Evolutionary conservation across 2,113 vertebrate genomes (phyloP).

Genomic region (Athene noctua): DNA sequence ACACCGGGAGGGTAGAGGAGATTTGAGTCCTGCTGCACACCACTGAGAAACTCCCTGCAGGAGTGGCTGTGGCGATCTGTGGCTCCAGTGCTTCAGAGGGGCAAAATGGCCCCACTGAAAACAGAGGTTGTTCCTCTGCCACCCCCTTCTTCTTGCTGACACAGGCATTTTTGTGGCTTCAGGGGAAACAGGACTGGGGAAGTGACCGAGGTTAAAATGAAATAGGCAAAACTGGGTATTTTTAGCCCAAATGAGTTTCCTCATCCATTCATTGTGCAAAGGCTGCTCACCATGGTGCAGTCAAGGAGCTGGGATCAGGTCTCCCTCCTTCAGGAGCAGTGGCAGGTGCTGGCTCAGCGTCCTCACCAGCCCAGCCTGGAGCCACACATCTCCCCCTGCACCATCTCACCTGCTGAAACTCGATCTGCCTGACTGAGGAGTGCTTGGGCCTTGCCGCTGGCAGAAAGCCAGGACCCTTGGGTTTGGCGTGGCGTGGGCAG

Average conservation of each 20-base stretch:
- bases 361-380: background rate
- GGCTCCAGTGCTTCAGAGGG: background rate
- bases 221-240: slow-evolving; percentile 18
- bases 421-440: background rate
- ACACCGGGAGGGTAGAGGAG: background rate
- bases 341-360: background rate
- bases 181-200: slow-evolving; percentile 10
- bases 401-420: background rate
- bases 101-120: background rate
- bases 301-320: background rate
- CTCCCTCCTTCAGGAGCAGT: background rate
- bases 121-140: background rate
- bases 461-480: background rate
- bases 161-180: background rate
- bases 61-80: rapidly evolving
- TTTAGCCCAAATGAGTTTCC: slow-evolving; percentile 22
- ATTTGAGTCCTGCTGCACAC: rapidly evolving
- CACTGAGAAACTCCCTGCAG: background rate
- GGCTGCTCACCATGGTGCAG: background rate
- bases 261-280: background rate
- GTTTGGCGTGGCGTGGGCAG: background rate
- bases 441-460: rapidly evolving
- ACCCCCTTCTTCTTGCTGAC: background rate
- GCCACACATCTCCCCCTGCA: rapidly evolving
- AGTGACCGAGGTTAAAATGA: slow-evolving; percentile 40